Conservation (phyloP, 2,797 vertebrate genomes). For the Chrysolophus pictus region DNA sequence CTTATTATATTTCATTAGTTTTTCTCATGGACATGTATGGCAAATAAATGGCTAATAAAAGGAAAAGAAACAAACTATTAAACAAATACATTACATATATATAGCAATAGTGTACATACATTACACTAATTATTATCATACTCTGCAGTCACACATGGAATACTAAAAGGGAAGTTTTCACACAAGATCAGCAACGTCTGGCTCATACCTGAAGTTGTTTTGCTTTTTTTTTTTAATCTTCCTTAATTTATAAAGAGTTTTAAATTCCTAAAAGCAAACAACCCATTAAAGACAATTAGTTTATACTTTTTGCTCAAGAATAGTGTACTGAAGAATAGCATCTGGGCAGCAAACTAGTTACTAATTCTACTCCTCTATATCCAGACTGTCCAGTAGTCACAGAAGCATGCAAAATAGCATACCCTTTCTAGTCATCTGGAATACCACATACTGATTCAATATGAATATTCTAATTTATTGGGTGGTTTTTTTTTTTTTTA, state of each 20-base stretch:
- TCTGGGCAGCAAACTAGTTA: background rate
- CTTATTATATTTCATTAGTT: constrained; percentile 61
- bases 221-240: background rate
- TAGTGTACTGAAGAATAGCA: background rate
- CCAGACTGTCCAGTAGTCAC: background rate
- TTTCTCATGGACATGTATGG: constrained; percentile 6
- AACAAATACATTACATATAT: background rate
- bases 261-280: constrained; percentile 19
- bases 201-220: background rate
- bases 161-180: constrained; percentile 1
- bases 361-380: background rate
- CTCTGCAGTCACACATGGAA: background rate
- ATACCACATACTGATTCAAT: background rate
- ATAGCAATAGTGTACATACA: background rate
- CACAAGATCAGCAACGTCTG: background rate
- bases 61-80: constrained; percentile 32
- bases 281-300: background rate
- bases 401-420: background rate
- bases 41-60: constrained; percentile 37
- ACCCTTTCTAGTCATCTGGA: background rate
- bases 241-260: background rate
- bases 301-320: constrained; percentile 5
- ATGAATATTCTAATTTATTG: background rate
- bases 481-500: background rate
- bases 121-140: background rate